phyloP scores from a whole-genome alignment of 2,113 vertebrate species.

The Atlantisia rogersi region DNA sequence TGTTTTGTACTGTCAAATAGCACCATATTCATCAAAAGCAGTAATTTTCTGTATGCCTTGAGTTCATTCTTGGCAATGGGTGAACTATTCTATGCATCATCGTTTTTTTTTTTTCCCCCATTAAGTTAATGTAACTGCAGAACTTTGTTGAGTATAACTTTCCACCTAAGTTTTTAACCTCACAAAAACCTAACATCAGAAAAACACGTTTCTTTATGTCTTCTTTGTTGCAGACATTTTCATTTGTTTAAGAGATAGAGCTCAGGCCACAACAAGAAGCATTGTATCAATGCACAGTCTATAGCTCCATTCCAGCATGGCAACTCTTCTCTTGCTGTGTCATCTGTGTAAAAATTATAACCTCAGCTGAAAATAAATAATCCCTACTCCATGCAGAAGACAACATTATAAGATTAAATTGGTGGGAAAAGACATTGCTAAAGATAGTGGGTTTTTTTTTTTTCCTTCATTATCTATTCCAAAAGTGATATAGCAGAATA shows the following conservation, averaged over 20 bases:
- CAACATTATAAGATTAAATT: background rate
- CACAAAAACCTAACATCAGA: background rate
- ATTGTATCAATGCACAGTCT: background rate
- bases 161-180: background rate
- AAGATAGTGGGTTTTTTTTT: background rate
- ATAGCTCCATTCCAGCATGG: background rate
- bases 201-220: background rate
- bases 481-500: background rate
- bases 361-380: background rate
- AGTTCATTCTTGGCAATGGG: background rate
- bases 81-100: background rate
- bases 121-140: background rate
- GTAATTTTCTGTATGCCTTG: background rate
- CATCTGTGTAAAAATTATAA: background rate
- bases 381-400: background rate
- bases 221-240: background rate
- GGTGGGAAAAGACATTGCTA: background rate
- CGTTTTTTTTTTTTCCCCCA: background rate
- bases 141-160: background rate
- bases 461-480: background rate
- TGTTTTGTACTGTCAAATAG: background rate
- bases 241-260: background rate
- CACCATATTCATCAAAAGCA: background rate
- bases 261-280: background rate
- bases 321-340: background rate